These are phyloP conservation scores for Cremastinae sp. DNA, from an alignment of 2,888 invertebrate genomes.

Conservation along the genomic window DNA sequence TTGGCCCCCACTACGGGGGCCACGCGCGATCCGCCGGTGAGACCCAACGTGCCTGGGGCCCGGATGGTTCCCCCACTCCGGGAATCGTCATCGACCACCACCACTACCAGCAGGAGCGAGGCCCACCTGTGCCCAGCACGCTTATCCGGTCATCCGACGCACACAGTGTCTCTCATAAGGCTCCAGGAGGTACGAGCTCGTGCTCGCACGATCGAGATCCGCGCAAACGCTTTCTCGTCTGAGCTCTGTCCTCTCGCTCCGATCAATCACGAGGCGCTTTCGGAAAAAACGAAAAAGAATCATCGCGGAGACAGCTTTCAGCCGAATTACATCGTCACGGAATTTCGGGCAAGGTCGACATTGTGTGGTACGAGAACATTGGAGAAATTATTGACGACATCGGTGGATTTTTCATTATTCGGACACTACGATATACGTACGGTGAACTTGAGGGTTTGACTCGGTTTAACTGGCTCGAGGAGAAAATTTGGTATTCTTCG, in stretches of 20 bases:
- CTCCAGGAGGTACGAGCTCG: conserved; percentile 69
- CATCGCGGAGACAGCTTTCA: too few relatives aligned
- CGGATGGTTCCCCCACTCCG: conserved; percentile 64
- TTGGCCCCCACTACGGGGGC: conserved; percentile 63
- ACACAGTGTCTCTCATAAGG: conserved; percentile 71
- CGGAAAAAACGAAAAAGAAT: too few relatives aligned
- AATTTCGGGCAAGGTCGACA: too few relatives aligned
- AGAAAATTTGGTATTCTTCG: too few relatives aligned
- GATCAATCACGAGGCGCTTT: too few relatives aligned
- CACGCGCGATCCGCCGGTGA: conserved; percentile 56
- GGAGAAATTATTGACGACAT: too few relatives aligned
- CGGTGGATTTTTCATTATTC: too few relatives aligned
- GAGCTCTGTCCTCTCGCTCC: background rate
- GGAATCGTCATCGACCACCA: conserved; percentile 51
- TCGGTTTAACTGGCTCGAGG: background rate
- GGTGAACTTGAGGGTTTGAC: background rate
- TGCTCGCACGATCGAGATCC: conserved; percentile 52
- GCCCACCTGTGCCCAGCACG: conserved; percentile 76
- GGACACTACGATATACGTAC: too few relatives aligned
- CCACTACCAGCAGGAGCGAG: conserved; percentile 46
- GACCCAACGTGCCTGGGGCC: conserved; percentile 57
- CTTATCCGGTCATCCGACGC: conserved; percentile 72
- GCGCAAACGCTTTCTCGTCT: too few relatives aligned
- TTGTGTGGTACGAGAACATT: too few relatives aligned
- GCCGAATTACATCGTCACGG: too few relatives aligned